Evolutionary conservation across 2,113 vertebrate genomes (phyloP).

Genomic region (Saiga tatarica): DNA sequence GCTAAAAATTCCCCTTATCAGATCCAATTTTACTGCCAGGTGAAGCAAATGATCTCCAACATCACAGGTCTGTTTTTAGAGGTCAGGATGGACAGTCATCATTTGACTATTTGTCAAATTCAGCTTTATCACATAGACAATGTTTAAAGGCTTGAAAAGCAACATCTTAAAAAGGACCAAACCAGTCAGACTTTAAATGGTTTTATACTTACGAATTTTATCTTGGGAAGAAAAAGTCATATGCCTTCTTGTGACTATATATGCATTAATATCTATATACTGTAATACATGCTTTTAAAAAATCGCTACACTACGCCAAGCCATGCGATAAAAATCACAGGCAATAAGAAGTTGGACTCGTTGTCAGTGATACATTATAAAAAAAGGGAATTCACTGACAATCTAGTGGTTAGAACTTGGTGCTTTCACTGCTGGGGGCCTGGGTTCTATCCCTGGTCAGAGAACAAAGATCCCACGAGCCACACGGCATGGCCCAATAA

Average conservation of each 20-base stretch:
- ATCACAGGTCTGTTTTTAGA: background rate
- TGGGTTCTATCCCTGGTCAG: background rate
- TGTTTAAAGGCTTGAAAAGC: background rate
- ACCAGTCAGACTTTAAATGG: background rate
- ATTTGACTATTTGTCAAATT: background rate
- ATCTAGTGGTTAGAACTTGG: background rate
- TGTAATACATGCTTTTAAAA: background rate
- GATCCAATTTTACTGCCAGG: background rate
- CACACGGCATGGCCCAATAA: background rate
- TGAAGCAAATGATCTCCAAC: background rate
- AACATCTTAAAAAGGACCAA: background rate
- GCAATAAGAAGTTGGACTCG: background rate
- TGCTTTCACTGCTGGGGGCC: background rate
- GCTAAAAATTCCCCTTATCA: background rate
- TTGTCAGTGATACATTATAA: background rate
- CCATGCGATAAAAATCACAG: background rate
- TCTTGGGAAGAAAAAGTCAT: background rate
- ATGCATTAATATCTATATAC: background rate
- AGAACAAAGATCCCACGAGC: background rate
- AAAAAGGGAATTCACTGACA: background rate
- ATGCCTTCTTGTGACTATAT: background rate
- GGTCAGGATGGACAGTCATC: background rate
- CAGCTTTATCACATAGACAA: background rate
- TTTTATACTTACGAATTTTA: background rate
- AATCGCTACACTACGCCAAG: background rate